A percentile compares a stretch with the other conserved stretches of the same genome.
Evolutionary conservation across 2,113 vertebrate genomes (phyloP).

Genomic region (Seriola dumerili): DNA sequence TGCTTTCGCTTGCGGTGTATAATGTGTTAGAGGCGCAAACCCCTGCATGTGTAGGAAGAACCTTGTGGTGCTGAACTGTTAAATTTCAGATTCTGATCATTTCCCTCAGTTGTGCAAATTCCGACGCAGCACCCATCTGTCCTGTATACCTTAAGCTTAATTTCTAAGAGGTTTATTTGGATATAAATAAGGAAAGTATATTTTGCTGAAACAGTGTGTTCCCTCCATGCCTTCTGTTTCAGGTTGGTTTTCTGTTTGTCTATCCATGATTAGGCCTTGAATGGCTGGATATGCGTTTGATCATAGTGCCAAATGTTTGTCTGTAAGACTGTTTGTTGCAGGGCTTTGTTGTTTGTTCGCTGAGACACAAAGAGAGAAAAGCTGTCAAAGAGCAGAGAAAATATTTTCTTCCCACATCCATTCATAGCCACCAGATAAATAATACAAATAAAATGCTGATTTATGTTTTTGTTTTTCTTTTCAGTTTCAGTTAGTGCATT

Average conservation of each 20-base stretch:
- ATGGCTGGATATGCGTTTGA: conserved; percentile 59
- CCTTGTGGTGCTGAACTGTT: not conserved
- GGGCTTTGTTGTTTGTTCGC: conserved; percentile 58
- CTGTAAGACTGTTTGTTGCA: conserved; percentile 51
- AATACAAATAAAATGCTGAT: conserved; percentile 60
- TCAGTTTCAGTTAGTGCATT: conserved; percentile 6
- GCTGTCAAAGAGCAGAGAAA: conserved; percentile 50
- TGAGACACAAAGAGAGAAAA: conserved; percentile 55
- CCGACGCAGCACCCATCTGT: conserved; percentile 53
- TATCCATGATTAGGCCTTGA: conserved; percentile 60
- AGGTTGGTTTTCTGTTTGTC: conserved; percentile 55
- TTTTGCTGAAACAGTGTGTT: conserved; percentile 62
- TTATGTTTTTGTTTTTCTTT: conserved; percentile 18
- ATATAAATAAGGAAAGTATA: conserved; percentile 43
- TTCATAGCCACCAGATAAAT: conserved; percentile 49
- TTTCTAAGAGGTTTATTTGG: conserved; percentile 58
- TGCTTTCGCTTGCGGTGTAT: not conserved
- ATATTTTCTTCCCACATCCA: conserved; percentile 44
- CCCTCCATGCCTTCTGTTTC: conserved; percentile 46
- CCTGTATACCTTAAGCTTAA: conserved; percentile 36
- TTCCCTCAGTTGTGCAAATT: conserved; percentile 20
- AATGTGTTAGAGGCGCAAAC: not conserved
- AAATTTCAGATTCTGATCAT: conserved; percentile 18
- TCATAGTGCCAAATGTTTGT: conserved; percentile 63
- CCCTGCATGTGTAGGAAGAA: not conserved